Percentiles rank a stretch among this genome's conserved stretches.
Evolutionary conservation across 2,797 vertebrate species (phyloP).

Genomic region (Micrastur ruficollis): DNA sequence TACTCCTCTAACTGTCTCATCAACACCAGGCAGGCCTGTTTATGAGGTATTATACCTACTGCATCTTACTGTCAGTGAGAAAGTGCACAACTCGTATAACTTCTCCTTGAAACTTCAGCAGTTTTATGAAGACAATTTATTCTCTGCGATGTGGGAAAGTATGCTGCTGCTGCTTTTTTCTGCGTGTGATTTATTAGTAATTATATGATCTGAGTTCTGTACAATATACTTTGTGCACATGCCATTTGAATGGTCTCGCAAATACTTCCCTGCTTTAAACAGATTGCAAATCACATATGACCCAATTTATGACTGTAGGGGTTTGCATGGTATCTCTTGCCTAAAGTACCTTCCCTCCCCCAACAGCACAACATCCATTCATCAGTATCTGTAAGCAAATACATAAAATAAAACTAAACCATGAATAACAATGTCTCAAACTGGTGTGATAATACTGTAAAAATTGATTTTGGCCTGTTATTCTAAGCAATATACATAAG

Average conservation of each 20-base stretch:
- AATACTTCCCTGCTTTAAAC: background rate
- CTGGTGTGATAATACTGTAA: background rate
- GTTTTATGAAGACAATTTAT: slow-evolving; percentile 42
- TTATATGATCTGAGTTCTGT: background rate
- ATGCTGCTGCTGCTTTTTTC: slow-evolving; percentile 5
- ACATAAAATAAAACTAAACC: background rate
- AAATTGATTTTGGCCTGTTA: background rate
- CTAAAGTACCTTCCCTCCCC: background rate
- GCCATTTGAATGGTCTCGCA: background rate
- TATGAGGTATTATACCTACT: slow-evolving; percentile 35
- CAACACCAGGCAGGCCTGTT: slow-evolving; percentile 39
- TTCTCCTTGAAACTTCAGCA: slow-evolving; percentile 53
- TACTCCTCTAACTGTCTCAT: slow-evolving; percentile 51
- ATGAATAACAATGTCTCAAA: background rate
- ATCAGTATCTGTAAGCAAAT: background rate
- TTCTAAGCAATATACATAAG: background rate
- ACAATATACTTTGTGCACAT: background rate
- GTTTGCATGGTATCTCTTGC: background rate
- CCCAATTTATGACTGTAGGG: background rate
- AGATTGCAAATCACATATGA: background rate
- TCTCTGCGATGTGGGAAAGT: background rate
- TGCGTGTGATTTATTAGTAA: background rate
- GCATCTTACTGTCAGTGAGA: slow-evolving; percentile 30
- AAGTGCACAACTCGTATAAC: slow-evolving; percentile 25
- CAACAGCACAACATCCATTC: background rate